Conservation (phyloP, 2,888 invertebrate species). For the Augochlorella aurata region DNA sequence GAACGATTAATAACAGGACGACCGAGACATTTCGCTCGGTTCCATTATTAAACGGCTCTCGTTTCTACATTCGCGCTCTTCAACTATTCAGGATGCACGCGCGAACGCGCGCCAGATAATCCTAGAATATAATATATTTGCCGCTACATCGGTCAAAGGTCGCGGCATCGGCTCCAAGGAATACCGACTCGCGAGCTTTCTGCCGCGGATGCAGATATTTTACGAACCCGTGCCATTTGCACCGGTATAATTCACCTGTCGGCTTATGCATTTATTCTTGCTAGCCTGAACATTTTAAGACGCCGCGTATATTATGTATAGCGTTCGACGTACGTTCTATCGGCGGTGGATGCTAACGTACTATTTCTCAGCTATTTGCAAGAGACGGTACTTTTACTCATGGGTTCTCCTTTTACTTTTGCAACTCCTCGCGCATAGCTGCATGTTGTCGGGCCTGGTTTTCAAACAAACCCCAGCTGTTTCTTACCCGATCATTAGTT, state of each 20-base stretch:
- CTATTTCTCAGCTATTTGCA: background rate
- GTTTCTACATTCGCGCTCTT: constrained; percentile 71
- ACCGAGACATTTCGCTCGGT: constrained; percentile 77
- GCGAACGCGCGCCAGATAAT: constrained; percentile 75
- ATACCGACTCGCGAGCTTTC: background rate
- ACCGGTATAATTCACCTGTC: background rate
- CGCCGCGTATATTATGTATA: constrained; percentile 2
- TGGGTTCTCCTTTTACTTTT: too few species aligned
- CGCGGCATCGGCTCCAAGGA: constrained; percentile 48
- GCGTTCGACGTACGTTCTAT: background rate
- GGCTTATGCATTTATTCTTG: background rate
- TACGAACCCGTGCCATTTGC: background rate
- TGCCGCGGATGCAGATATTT: background rate
- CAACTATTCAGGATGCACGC: constrained; percentile 72
- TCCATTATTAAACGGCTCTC: constrained; percentile 78
- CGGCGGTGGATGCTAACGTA: background rate
- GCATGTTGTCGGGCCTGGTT: too few species aligned
- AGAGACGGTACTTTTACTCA: background rate
- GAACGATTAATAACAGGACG: constrained; percentile 60
- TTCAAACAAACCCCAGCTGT: too few species aligned
- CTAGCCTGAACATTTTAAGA: background rate
- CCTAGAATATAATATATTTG: constrained; percentile 81
- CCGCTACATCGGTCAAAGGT: constrained; percentile 73
- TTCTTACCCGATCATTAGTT: too few species aligned
- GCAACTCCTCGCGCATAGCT: too few species aligned